Percentiles rank a stretch among this genome's conserved stretches.
These are phyloP conservation scores for Trichomalopsis sarcophagae DNA, from an alignment of 1,140 invertebrate genomes.

Conservation along the genomic window DNA sequence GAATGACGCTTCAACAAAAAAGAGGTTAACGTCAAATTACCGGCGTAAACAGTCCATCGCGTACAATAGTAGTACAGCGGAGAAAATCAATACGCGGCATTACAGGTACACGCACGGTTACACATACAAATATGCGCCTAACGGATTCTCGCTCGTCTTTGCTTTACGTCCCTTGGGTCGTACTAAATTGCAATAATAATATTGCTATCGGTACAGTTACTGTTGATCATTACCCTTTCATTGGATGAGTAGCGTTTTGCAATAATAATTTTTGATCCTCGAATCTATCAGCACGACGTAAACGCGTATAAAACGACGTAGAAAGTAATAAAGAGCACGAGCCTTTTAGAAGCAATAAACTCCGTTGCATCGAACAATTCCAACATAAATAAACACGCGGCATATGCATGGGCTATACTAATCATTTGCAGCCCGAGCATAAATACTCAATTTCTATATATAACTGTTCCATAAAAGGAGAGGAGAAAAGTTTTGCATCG, in stretches of 20 bases:
- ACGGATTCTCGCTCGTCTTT: not conserved
- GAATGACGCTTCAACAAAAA: not conserved
- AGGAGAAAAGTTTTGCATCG: slow-evolving; percentile 10
- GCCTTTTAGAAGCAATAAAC: slow-evolving; percentile 12
- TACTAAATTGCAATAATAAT: not conserved
- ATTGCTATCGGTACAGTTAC: not conserved
- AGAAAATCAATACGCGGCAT: slow-evolving; percentile 16
- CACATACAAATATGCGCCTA: slow-evolving; percentile 3
- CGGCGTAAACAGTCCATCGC: not conserved
- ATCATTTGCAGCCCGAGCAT: slow-evolving; percentile 10
- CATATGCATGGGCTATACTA: not conserved
- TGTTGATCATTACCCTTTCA: not conserved
- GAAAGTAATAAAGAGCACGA: slow-evolving; percentile 14
- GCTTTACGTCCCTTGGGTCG: not conserved
- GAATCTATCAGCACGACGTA: not conserved
- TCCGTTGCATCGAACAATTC: not conserved
- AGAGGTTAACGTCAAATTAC: not conserved
- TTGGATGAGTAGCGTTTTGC: not conserved
- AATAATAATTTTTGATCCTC: not conserved
- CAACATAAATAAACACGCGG: not conserved
- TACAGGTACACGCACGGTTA: slow-evolving; percentile 5
- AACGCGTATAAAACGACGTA: not conserved
- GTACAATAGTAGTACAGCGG: not conserved
- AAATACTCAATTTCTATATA: not conserved
- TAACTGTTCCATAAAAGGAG: slow-evolving; percentile 19